Evolutionary conservation across 2,113 vertebrate species (phyloP).

Genomic region (Cryptomyrus ogoouensis): DNA sequence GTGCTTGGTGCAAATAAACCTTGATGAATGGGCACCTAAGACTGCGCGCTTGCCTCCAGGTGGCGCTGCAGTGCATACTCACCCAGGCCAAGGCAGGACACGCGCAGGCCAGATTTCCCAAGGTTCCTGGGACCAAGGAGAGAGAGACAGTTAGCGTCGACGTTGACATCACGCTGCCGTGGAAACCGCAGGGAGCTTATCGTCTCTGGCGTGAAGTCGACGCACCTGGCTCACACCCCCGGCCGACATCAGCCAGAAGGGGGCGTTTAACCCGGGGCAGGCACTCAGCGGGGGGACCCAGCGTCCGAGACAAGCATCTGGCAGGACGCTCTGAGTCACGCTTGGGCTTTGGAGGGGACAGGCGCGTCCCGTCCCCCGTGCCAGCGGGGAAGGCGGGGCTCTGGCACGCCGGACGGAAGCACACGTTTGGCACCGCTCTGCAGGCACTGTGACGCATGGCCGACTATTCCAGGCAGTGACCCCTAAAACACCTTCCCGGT

Average conservation of each 20-base stretch:
- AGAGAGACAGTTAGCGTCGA: neutral
- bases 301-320: neutral
- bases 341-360: neutral
- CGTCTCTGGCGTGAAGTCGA: neutral
- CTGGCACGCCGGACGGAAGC: neutral
- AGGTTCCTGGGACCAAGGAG: constrained; percentile 57
- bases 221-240: neutral
- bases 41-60: neutral
- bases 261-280: neutral
- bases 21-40: neutral
- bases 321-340: neutral
- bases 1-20: neutral
- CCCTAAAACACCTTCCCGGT: neutral
- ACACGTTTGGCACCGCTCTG: neutral
- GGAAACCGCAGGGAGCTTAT: neutral
- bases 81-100: constrained; percentile 73
- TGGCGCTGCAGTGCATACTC: constrained; percentile 32
- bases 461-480: neutral
- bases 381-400: neutral
- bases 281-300: neutral
- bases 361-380: neutral
- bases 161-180: neutral
- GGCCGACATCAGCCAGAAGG: neutral
- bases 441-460: neutral
- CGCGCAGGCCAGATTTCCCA: constrained; percentile 70